Conservation (phyloP, 2,113 vertebrate genomes). For the Panthera tigris region DNA sequence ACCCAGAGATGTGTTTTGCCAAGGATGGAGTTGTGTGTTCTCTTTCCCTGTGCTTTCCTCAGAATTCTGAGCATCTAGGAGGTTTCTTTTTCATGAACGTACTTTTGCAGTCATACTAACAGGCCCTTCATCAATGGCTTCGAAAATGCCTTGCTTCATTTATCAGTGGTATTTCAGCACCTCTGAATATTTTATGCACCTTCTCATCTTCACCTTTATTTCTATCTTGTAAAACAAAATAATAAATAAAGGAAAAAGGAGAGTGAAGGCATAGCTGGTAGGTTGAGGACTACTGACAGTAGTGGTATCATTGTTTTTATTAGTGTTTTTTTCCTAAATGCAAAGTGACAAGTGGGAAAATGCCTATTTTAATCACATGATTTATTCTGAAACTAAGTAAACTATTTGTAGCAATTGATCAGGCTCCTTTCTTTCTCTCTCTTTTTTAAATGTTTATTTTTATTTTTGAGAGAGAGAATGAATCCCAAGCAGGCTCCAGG, state of each 20-base stretch:
- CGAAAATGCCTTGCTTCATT: background rate
- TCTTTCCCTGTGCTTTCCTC: background rate
- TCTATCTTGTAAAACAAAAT: background rate
- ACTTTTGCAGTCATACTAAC: background rate
- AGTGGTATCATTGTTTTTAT: too few species aligned
- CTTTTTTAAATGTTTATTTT: too few species aligned
- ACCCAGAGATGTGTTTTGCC: background rate
- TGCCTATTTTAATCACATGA: background rate
- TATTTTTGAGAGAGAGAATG: too few species aligned
- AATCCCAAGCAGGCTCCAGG: too few species aligned
- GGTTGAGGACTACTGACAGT: background rate
- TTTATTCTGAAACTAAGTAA: slow-evolving; percentile 49
- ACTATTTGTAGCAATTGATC: background rate
- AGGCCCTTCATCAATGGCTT: background rate
- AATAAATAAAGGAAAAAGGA: background rate
- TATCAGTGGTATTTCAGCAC: background rate
- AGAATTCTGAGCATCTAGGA: background rate
- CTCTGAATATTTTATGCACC: background rate
- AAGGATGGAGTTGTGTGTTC: background rate
- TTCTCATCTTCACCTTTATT: slow-evolving; percentile 3
- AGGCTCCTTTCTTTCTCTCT: background rate
- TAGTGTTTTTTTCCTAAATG: background rate
- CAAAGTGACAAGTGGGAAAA: background rate
- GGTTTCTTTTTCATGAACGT: background rate
- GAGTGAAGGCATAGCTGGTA: background rate